Conservation (phyloP, 2,888 invertebrate genomes). For the Ochropleura plecta region DNA sequence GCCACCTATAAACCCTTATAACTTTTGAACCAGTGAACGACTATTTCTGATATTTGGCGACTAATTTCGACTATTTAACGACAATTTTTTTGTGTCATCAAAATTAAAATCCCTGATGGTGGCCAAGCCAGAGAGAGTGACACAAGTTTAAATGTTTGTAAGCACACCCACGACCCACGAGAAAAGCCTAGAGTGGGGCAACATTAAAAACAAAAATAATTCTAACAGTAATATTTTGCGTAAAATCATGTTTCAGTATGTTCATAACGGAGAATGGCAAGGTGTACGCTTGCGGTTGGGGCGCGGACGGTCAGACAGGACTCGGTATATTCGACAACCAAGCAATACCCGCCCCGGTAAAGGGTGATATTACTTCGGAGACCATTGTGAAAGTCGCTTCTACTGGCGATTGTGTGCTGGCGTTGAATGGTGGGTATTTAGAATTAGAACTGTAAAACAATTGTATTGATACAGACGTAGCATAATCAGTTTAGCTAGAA, state of each 20-base stretch:
- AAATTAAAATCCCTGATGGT: no score
- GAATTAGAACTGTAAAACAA: background rate
- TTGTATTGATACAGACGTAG: background rate
- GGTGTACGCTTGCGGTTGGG: slow-evolving; percentile 97
- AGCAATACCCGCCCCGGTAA: slow-evolving; percentile 90
- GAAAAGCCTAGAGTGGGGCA: no score
- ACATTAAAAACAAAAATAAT: background rate
- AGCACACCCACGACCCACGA: no score
- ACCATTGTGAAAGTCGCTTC: slow-evolving; percentile 95
- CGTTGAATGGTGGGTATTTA: slow-evolving; percentile 93
- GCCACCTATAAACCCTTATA: no score
- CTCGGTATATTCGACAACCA: slow-evolving; percentile 92
- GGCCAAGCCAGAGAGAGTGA: no score
- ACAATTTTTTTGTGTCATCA: no score
- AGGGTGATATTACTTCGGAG: slow-evolving; percentile 96
- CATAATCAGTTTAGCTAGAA: background rate
- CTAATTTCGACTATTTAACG: no score
- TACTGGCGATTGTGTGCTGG: slow-evolving; percentile 96
- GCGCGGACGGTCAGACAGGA: slow-evolving; percentile 98
- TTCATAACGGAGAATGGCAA: slow-evolving; percentile 95
- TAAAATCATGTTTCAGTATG: slow-evolving; percentile 88
- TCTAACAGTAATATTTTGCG: background rate
- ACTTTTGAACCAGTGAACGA: no score
- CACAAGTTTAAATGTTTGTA: no score
- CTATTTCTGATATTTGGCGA: no score